Base-by-base conservation (phyloP, 2,797 vertebrate species). In the Sciaenops ocellatus region DNA sequence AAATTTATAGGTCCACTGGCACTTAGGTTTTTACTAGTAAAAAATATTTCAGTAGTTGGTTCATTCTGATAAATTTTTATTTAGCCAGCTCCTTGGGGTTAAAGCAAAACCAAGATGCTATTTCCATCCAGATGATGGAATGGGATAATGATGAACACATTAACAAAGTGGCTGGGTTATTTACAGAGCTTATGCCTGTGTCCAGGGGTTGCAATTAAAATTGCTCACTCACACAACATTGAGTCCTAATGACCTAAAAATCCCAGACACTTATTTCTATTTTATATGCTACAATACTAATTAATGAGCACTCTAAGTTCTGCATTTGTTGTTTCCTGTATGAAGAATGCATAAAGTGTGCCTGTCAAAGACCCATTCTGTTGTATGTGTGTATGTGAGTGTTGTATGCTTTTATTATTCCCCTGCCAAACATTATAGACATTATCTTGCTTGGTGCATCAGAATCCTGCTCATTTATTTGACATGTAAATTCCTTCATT, bases 181-280 rank as follows among this genome's bases (percentile, higher is more conserved):
- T 90, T 87, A 79, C 78, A 80, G 69, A 84, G 84, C 82, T 73
- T 78, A 69, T 71, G 83, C 63, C 70, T 74, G 80, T 78, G 88
- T 91, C 90, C 87, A 78, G 84, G 71, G 76, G 79, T 87, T 87
- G 87, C 87, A 92, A 90, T 92, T 91, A 93, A 93, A 91, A 76
- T 62, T 50, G 56, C 78, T 80, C 63, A 26, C 75, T 61, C 73
- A 79, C 74, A 82, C 66, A 81, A 78, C 30, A 84, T 69, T n/a
- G 42, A 73, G 77, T 84, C 51, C 67, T 85, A 92, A 90, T 78
- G 85, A 90, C 82, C 80, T 38, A 83, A 56, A 5, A 87, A 89
- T 90, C 87, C 87, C 80, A 90, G 80, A 88, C 80, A 83, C 82
- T 87, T 76, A 67, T 70, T 46, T 76, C 3, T 20, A 6, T 80